Percentiles rank a stretch among this genome's conserved stretches.
These are phyloP conservation scores for Pangasianodon hypophthalmus DNA, from an alignment of 2,113 vertebrate species.

Conservation along the genomic window DNA sequence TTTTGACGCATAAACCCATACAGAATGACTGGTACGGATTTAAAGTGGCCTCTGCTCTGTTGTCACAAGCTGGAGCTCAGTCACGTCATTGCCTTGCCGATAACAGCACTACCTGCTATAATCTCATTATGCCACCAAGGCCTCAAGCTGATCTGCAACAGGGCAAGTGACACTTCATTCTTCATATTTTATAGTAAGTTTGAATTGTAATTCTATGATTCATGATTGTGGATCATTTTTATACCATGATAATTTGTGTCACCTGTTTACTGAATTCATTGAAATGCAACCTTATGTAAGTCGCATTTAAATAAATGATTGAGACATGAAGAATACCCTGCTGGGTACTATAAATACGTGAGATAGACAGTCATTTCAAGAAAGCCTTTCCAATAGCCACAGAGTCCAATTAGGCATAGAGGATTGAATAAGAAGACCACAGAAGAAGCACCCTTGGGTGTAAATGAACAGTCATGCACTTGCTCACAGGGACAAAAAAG, in stretches of 20 bases:
- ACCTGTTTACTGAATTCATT: neutral
- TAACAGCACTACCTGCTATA: neutral
- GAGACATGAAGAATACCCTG: neutral
- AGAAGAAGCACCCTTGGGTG: neutral
- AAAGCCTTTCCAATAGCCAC: neutral
- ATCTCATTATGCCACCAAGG: neutral
- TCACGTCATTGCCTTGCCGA: neutral
- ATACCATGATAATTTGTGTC: neutral
- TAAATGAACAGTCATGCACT: neutral
- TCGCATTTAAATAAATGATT: neutral
- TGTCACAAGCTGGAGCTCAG: neutral
- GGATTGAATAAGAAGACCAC: neutral
- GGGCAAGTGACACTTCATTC: neutral
- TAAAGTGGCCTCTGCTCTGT: neutral
- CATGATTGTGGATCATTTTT: neutral
- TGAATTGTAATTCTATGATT: neutral
- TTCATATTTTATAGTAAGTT: neutral
- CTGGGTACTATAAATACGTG: neutral
- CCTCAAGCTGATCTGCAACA: neutral
- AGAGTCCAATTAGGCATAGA: neutral
- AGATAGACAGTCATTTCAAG: neutral
- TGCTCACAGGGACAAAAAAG: neutral
- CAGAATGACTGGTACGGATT: neutral
- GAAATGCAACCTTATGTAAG: neutral
- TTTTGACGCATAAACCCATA: neutral